Conservation (phyloP, 2,797 vertebrate genomes). For the Coluber constrictor region DNA sequence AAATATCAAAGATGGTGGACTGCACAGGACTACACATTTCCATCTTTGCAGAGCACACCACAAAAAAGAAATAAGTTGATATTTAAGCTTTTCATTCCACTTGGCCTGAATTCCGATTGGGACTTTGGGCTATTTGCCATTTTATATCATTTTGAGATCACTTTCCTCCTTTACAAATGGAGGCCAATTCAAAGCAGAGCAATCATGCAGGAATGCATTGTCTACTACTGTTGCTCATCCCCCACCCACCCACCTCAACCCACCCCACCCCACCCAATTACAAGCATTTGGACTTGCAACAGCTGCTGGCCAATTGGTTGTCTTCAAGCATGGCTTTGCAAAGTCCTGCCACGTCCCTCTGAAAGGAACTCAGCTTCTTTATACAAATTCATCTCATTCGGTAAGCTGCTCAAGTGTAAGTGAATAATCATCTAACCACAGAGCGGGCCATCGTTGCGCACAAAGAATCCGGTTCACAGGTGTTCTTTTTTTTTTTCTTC, state of each 20-base stretch:
- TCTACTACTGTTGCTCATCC: background rate
- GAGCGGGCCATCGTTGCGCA: conserved; percentile 40
- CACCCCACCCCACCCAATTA: background rate
- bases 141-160: background rate
- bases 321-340: conserved; percentile 34
- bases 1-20: background rate
- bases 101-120: background rate
- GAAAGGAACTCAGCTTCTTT: conserved; percentile 1
- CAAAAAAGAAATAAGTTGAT: background rate
- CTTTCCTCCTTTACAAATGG: background rate
- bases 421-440: conserved; percentile 38
- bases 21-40: background rate
- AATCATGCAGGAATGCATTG: background rate
- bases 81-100: background rate
- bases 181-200: background rate
- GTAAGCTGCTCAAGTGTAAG: conserved; percentile 46
- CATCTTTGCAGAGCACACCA: background rate
- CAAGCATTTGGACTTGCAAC: conserved; percentile 40
- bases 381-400: conserved; percentile 40
- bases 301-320: conserved; percentile 32
- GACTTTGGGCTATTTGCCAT: background rate
- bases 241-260: too few species aligned
- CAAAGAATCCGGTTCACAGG: conserved; percentile 53
- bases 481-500: conserved; percentile 32
- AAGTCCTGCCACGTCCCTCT: background rate